Evolutionary conservation across 2,797 vertebrate genomes (phyloP), one percentile per base, ranked within the genome.

Genomic region (Gymnodraco acuticeps): DNA sequence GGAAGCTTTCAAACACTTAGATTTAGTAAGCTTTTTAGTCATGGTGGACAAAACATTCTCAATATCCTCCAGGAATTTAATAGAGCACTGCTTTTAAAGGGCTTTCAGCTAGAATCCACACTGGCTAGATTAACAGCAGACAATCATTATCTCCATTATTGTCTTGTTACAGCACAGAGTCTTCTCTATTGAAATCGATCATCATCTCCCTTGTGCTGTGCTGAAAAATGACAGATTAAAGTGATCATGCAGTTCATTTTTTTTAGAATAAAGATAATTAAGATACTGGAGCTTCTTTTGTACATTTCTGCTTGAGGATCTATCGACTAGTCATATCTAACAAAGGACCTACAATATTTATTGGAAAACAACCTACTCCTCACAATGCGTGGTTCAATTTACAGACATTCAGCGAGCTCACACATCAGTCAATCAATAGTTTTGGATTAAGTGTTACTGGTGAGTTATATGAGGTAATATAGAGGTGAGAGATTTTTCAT

Each of bases 1-100:
- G 82, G 42, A 51, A 90, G 88, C 94, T 94, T 95, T 95, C 85
- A 94, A 93, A 94, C 94, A 86, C 92, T 90, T 86, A 82, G 82
- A 86, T 83, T 91, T 84, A 51, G 80, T 89, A 92, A 93, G 86
- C 55, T 38, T 90, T 93, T 95, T 90, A 89, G 87, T 92, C 89
- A 85, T 15, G 81, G 74, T 73, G 88, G 86, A 92, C 84, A 85
- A 87, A 91, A 88, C 85, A 87, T 80, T 66, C 60, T 79, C 73
- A 47, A 77, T 86, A 83, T 86, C 86, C 75, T 81, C 65, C 50
- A 87, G 83, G 75, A 88, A 76, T 67, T 84, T 66, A 92, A 87
- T 33, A 53, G 67, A 78, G 53, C 43, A 20, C 59, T 82, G 62
- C 77, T 81, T 87, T 91, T 85, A 87, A 78, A 85, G 60, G 82